These are phyloP conservation scores for Drosophila bipectinata DNA, from an alignment of 1,140 invertebrate species.

Conservation along the genomic window DNA sequence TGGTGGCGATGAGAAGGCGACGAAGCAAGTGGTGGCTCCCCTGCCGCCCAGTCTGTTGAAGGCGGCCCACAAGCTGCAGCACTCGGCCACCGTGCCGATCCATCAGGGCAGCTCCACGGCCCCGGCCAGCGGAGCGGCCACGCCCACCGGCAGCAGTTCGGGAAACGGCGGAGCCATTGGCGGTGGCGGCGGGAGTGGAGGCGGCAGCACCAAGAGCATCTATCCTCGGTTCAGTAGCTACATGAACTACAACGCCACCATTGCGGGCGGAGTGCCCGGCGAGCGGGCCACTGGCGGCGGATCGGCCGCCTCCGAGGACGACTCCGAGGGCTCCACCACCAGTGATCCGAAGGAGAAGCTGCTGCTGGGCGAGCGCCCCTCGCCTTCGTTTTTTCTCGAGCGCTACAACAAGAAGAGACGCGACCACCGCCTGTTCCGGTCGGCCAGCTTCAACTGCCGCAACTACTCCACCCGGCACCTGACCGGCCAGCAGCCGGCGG, in stretches of 20 bases:
- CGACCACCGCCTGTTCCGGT: slow-evolving; percentile 81
- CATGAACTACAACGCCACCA: slow-evolving; percentile 33
- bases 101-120: slow-evolving; percentile 72
- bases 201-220: slow-evolving; percentile 40
- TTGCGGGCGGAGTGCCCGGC: background rate
- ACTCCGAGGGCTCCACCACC: slow-evolving; percentile 82
- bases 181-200: slow-evolving; percentile 30
- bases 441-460: slow-evolving; percentile 82
- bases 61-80: slow-evolving; percentile 74
- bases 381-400: slow-evolving; percentile 82
- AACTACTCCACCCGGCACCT: slow-evolving; percentile 77
- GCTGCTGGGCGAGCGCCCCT: slow-evolving; percentile 53
- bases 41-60: slow-evolving; percentile 57
- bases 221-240: slow-evolving; percentile 61
- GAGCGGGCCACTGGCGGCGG: slow-evolving; percentile 10
- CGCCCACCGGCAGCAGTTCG: slow-evolving; percentile 57
- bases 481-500: slow-evolving; percentile 7
- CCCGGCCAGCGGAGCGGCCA: slow-evolving; percentile 67
- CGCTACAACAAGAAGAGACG: slow-evolving; percentile 83
- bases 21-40: slow-evolving; percentile 37
- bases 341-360: slow-evolving; percentile 82
- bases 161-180: slow-evolving; percentile 16
- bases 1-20: slow-evolving; percentile 36
- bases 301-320: slow-evolving; percentile 67
- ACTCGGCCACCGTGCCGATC: slow-evolving; percentile 77